A percentile compares a stretch with the other conserved stretches of the same genome.
Conservation (phyloP, 92 coral and sea anemone species). For the Paragorgia papillata region DNA sequence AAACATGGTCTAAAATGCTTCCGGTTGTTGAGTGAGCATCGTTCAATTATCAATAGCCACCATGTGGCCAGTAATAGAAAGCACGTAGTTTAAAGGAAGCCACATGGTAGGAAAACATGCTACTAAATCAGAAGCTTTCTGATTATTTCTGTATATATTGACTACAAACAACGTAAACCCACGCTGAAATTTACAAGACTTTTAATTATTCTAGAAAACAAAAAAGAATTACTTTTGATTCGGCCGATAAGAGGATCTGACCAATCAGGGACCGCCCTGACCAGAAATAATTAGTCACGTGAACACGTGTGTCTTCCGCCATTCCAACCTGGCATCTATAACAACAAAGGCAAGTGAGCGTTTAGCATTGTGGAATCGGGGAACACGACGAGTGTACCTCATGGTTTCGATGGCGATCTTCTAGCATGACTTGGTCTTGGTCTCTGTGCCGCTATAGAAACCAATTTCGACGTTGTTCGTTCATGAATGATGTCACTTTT, state of each 20-base stretch:
- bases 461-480: neutral
- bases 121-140: too few species aligned
- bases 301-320: neutral
- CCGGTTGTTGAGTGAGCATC: slow-evolving; percentile 27
- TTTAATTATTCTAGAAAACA: too few species aligned
- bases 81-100: too few species aligned
- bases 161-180: too few species aligned
- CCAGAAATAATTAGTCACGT: slow-evolving; percentile 17
- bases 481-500: slow-evolving; percentile 1
- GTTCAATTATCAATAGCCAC: neutral
- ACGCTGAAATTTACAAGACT: too few species aligned
- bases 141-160: too few species aligned
- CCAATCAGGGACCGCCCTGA: slow-evolving; percentile 13
- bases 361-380: neutral
- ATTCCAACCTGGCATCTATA: neutral
- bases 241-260: slow-evolving; percentile 17
- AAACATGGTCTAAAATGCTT: too few species aligned
- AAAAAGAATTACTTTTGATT: too few species aligned
- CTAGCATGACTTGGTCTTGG: slow-evolving; percentile 3
- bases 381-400: neutral
- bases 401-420: neutral
- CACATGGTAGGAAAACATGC: too few species aligned
- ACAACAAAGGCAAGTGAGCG: neutral
- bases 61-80: too few species aligned
- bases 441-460: neutral